Conservation (phyloP, 2,113 vertebrate genomes). For the Brachirus orientalis region DNA sequence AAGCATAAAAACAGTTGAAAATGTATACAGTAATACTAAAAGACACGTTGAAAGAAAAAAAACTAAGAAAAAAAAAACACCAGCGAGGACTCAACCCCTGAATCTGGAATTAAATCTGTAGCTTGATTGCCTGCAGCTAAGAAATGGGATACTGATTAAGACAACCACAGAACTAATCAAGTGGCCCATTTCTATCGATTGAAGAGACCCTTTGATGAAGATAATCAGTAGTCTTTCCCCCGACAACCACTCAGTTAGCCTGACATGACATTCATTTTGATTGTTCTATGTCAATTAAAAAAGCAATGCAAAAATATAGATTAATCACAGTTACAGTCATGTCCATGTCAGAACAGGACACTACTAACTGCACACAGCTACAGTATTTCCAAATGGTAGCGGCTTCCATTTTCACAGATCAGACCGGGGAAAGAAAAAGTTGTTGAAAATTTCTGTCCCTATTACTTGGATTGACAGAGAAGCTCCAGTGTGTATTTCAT, state of each 20-base stretch:
- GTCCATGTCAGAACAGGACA: no score
- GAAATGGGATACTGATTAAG: not conserved
- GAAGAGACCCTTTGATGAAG: not conserved
- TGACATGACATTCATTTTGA: no score
- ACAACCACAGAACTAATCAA: not conserved
- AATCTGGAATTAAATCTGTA: not conserved
- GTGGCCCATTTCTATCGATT: not conserved
- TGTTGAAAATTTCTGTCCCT: not conserved
- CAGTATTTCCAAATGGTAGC: no score
- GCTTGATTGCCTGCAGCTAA: not conserved
- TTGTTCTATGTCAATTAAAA: no score
- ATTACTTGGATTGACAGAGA: not conserved
- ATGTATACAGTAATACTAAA: not conserved
- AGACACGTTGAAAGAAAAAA: not conserved
- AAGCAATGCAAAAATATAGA: no score
- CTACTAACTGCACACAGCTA: no score
- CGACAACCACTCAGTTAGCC: no score
- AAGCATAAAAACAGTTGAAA: slow-evolving; percentile 1
- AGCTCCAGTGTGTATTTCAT: not conserved
- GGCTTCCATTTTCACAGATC: no score
- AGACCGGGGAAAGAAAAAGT: no score
- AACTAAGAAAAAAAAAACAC: not conserved
- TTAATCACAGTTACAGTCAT: no score
- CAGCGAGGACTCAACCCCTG: not conserved
- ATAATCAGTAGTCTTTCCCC: not conserved